Conservation (phyloP, 2,113 vertebrate species). For the Noturus placidus region DNA sequence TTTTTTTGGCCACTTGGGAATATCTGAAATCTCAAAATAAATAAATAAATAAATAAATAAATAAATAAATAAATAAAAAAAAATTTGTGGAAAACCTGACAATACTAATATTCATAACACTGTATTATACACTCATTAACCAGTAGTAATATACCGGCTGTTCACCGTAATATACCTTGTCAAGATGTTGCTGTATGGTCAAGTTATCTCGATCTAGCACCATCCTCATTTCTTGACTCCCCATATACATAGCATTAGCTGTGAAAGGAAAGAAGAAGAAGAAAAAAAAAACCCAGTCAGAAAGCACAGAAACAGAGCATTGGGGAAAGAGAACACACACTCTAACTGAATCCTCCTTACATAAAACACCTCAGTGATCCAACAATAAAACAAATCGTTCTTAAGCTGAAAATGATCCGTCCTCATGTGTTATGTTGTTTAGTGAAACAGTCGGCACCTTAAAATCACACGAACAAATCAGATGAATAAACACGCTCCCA, state of each 20-base stretch:
- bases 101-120: not conserved
- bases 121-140: not conserved
- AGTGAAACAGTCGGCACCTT: not conserved
- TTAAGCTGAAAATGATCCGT: not conserved
- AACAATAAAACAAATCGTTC: conserved; percentile 8
- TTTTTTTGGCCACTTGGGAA: not conserved
- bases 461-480: not conserved
- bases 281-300: not conserved
- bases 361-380: conserved; percentile 1
- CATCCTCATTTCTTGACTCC: conserved; percentile 87
- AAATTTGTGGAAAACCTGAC: not conserved
- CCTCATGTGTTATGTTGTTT: not conserved
- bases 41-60: too few relatives aligned
- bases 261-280: conserved; percentile 42
- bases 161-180: conserved; percentile 81
- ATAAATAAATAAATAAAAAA: too few relatives aligned
- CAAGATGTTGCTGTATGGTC: conserved; percentile 82
- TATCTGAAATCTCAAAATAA: not conserved
- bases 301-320: not conserved
- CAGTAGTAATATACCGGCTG: not conserved
- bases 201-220: conserved; percentile 82
- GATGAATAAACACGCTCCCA: not conserved
- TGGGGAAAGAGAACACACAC: not conserved
- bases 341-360: not conserved
- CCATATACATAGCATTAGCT: conserved; percentile 91